phyloP scores from a whole-genome alignment of 1,140 invertebrate species.

The Drosophila ogumai region DNA sequence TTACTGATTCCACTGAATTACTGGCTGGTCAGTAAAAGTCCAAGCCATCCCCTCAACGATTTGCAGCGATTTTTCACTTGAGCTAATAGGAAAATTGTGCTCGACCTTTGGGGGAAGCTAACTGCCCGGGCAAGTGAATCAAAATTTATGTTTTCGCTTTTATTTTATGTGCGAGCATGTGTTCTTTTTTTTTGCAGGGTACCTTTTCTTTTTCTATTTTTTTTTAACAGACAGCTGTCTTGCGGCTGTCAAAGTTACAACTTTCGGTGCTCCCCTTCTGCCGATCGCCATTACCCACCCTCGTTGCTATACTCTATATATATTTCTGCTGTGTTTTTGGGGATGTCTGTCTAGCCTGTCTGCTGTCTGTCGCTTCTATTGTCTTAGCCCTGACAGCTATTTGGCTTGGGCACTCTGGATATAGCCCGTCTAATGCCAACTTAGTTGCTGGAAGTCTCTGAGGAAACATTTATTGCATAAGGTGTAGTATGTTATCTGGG shows the following conservation, averaged over 20 bases:
- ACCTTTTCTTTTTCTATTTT: conserved; percentile 27
- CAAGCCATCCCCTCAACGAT: conserved; percentile 3
- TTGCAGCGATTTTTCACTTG: conserved; percentile 71
- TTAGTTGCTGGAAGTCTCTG: conserved; percentile 4
- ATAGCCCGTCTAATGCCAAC: conserved; percentile 14
- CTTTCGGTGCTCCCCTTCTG: conserved; percentile 31
- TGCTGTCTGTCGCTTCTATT: conserved; percentile 24
- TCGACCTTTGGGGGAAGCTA: conserved; percentile 48
- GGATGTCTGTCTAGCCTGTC: conserved; percentile 39
- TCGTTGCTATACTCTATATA: conserved; percentile 1
- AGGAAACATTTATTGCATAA: conserved; percentile 30
- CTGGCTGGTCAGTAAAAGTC: conserved; percentile 27
- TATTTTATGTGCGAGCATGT: conserved; percentile 7
- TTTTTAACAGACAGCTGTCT: conserved; percentile 64
- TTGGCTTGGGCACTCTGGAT: conserved; percentile 20
- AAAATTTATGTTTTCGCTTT: conserved; percentile 42
- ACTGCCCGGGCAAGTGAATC: conserved; percentile 30
- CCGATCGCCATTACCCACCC: conserved; percentile 18
- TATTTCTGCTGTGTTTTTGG: neutral
- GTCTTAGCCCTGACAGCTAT: conserved; percentile 61
- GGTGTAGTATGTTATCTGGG: conserved; percentile 11
- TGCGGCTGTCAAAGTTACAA: conserved; percentile 63
- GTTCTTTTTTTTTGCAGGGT: conserved; percentile 6
- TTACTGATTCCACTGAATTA: conserved; percentile 26
- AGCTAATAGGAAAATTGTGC: conserved; percentile 75